phyloP scores from a whole-genome alignment of 2,797 vertebrate genomes.

The Catharus ustulatus region DNA sequence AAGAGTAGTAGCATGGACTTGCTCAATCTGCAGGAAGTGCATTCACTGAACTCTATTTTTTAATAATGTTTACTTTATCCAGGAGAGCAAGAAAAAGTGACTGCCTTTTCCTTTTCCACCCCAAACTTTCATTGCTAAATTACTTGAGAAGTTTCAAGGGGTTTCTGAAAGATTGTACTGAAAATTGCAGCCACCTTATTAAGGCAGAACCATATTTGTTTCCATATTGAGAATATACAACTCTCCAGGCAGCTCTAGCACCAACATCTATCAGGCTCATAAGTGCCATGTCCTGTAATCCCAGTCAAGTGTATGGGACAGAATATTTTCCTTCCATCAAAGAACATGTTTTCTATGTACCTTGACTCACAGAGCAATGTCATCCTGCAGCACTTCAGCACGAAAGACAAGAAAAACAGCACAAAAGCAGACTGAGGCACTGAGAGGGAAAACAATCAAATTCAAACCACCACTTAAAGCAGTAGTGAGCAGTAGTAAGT shows the following conservation, averaged over 20 bases:
- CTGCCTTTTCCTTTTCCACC: not conserved
- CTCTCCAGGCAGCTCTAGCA: constrained; percentile 37
- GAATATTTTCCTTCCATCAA: constrained; percentile 54
- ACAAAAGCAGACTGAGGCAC: not conserved
- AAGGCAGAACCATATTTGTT: not conserved
- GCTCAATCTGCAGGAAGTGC: not conserved
- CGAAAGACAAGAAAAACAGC: not conserved
- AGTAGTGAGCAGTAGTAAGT: not conserved
- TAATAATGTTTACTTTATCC: not conserved
- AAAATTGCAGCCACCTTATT: constrained; percentile 24
- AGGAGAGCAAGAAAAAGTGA: not conserved
- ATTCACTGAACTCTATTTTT: not conserved
- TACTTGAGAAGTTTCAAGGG: constrained; percentile 1
- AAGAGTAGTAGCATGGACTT: not conserved
- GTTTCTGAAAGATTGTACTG: not conserved
- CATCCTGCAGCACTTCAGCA: constrained; percentile 38
- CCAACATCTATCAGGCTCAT: constrained; percentile 7
- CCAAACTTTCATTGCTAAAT: not conserved
- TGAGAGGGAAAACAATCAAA: not conserved
- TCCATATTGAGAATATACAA: not conserved
- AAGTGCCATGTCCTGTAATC: constrained; percentile 31
- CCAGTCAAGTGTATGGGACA: constrained; percentile 21
- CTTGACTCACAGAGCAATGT: constrained; percentile 17
- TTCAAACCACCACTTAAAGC: not conserved
- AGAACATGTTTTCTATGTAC: constrained; percentile 25